Base-by-base conservation (phyloP, 2,113 vertebrate species). In the Puntigrus tetrazona region DNA sequence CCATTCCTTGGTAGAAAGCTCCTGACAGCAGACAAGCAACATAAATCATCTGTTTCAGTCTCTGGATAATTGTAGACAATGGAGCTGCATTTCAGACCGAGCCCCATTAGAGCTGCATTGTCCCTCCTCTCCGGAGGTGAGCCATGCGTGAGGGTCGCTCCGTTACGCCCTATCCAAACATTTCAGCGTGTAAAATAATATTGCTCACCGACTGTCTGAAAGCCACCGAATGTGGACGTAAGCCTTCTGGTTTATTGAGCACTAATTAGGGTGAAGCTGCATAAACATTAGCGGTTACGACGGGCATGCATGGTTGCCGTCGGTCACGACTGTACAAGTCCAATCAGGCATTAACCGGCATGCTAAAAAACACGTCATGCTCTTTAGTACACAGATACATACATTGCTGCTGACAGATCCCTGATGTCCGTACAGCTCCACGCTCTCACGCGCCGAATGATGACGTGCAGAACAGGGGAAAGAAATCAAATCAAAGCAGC, bases 371-470 rank as follows among this genome's bases (percentile, higher is more conserved):
- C 20, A 67, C 25, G 65, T 47, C 78, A 85, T 81, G 57, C 78
- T 78, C 22, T 74, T 47, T 43, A 6, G 25, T 34, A 76, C 88
- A 43, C 29, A 83, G 52, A 94, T 97, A 98, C 96, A 93, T 97
- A 98, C 97, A 93, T 88, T 94, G 94, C 94, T 94, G 87, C 92
- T 91, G 93, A 94, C 92, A 89, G 96, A 94, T 92, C 94, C 89
- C 82, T 67, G 94, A 92, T 95, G 95, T 93, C 97, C 97, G 88
- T 98, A 97, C 91, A 99, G 96, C 94, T 97, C 96, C 94, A 97
- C 92, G 93, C 89, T 96, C 96, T 98, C 93, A 94, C 89, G 95
- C 90, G 93, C 92, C 93, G 92, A 94, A 94, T 41, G 91, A 94
- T 92, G 90, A 91, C 89, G 90, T 76, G 73, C 69, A 93, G 91